Evolutionary conservation across 2,113 vertebrate genomes (phyloP).

Genomic region (Sorex araneus): DNA sequence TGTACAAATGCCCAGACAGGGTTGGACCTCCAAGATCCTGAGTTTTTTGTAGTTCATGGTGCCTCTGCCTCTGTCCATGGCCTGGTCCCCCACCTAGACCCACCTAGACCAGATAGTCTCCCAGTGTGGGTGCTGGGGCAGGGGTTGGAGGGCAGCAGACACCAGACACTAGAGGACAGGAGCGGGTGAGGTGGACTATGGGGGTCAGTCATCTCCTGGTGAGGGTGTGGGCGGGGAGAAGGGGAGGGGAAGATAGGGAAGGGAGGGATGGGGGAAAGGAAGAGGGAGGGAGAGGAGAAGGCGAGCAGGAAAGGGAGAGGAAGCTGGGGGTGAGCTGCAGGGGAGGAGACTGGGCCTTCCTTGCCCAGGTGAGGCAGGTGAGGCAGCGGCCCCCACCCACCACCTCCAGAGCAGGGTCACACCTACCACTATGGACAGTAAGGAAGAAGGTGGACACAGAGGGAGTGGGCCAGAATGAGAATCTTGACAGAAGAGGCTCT

Average conservation of each 20-base stretch:
- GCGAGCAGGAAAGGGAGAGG: neutral
- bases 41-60: neutral
- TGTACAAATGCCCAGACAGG: neutral
- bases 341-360: neutral
- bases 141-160: neutral
- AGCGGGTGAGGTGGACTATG: too few relatives aligned
- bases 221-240: neutral
- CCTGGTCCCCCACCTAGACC: neutral
- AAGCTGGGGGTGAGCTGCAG: neutral
- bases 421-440: too few relatives aligned
- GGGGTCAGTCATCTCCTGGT: too few relatives aligned
- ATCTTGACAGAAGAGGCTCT: neutral
- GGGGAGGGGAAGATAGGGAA: accelerated
- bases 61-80: neutral
- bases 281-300: neutral
- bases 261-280: neutral
- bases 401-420: too few relatives aligned
- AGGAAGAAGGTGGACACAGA: too few relatives aligned
- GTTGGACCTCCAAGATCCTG: neutral
- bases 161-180: neutral
- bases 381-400: neutral
- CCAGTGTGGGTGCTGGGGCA: neutral
- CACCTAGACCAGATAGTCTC: too few relatives aligned
- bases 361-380: neutral
- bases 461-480: neutral